phyloP scores from a whole-genome alignment of 2,888 invertebrate genomes.

The Lycophotia porphyrea region DNA sequence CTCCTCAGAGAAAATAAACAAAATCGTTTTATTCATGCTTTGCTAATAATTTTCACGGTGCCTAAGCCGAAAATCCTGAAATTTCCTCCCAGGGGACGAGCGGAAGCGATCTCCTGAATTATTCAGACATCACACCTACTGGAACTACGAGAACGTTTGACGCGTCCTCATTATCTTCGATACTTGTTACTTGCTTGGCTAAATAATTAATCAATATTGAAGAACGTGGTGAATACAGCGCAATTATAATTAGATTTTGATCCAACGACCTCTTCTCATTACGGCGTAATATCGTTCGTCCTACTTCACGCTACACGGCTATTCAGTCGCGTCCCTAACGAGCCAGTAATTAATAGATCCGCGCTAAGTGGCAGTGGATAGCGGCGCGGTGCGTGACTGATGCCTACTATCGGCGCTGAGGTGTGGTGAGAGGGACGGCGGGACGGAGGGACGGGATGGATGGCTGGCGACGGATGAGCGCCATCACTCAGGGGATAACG shows the following conservation, averaged over 20 bases:
- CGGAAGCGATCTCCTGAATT: slow-evolving; percentile 35
- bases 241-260: slow-evolving; percentile 3
- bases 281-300: not conserved
- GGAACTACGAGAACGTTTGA: not conserved
- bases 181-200: not conserved
- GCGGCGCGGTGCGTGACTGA: slow-evolving; percentile 36
- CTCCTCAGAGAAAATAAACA: slow-evolving; percentile 51
- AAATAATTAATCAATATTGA: not conserved
- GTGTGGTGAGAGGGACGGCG: slow-evolving; percentile 16
- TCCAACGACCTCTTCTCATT: not conserved
- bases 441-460: not conserved
- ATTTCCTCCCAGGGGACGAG: slow-evolving; percentile 39
- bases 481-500: slow-evolving; percentile 54
- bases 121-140: slow-evolving; percentile 37
- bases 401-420: slow-evolving; percentile 36
- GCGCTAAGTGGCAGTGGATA: slow-evolving; percentile 15
- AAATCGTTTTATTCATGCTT: slow-evolving; percentile 59
- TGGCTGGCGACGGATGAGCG: slow-evolving; percentile 44
- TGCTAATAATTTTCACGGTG: slow-evolving; percentile 58
- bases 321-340: slow-evolving; percentile 16
- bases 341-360: slow-evolving; percentile 30
- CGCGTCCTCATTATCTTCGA: not conserved
- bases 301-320: not conserved
- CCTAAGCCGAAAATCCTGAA: slow-evolving; percentile 54
- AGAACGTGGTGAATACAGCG: no score